Percentiles rank a stretch among this genome's conserved stretches.
phyloP scores from a whole-genome alignment of 2,113 vertebrate species.

The Pluvialis apricaria region DNA sequence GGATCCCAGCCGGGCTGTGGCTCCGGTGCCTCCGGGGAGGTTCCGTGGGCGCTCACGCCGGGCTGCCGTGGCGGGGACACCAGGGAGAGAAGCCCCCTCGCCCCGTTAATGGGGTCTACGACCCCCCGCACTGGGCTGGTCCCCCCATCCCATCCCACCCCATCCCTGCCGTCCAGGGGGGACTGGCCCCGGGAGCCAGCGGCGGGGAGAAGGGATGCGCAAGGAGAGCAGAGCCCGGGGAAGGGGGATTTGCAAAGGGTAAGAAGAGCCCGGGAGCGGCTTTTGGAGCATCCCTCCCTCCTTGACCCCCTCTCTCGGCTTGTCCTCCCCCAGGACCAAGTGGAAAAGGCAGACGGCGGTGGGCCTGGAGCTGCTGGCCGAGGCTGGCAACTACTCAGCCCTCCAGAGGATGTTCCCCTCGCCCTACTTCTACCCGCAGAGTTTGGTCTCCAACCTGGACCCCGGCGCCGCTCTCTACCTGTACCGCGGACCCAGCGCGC shows the following conservation, averaged over 20 bases:
- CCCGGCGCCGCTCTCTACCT: conserved; percentile 93
- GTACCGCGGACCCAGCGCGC: conserved; percentile 91
- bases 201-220: neutral
- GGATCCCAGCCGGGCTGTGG: neutral
- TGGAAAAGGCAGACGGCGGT: conserved; percentile 97
- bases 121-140: neutral
- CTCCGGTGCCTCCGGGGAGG: neutral
- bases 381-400: conserved; percentile 96
- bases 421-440: conserved; percentile 97
- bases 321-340: conserved; percentile 85
- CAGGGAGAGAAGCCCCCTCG: accelerated
- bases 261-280: neutral
- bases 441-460: conserved; percentile 93
- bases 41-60: neutral
- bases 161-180: neutral
- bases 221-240: neutral
- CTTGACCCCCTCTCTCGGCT: neutral
- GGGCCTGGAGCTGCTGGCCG: conserved; percentile 92
- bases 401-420: conserved; percentile 98
- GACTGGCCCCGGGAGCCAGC: neutral
- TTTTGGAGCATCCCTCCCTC: neutral
- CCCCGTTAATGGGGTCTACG: neutral
- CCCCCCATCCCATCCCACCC: neutral
- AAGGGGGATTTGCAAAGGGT: neutral
- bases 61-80: neutral